These are phyloP conservation scores for Gymnogyps californianus DNA, from an alignment of 2,113 vertebrate genomes.

Conservation along the genomic window DNA sequence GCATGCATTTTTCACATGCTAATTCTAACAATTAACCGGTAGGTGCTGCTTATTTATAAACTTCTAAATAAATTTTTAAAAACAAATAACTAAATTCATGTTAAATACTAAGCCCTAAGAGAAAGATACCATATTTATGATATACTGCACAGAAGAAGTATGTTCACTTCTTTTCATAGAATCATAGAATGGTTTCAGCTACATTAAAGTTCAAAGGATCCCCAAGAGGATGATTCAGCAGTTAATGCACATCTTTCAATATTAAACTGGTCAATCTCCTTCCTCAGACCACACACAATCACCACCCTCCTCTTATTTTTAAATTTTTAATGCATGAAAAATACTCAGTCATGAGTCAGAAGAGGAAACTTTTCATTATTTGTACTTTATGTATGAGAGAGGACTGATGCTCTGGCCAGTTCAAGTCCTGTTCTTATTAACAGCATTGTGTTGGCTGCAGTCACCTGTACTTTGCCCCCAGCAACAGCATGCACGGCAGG, in stretches of 20 bases:
- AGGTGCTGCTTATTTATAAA: background rate
- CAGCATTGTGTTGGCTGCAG: background rate
- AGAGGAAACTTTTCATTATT: background rate
- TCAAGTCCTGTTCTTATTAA: background rate
- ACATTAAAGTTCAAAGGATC: background rate
- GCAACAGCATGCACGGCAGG: background rate
- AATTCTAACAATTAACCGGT: background rate
- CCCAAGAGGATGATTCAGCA: slow-evolving; percentile 14
- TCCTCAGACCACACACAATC: background rate
- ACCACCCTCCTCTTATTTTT: background rate
- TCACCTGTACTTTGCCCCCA: background rate
- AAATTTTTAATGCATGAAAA: background rate
- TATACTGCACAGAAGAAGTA: background rate
- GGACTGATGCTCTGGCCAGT: background rate
- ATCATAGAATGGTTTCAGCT: background rate
- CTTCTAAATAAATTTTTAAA: background rate
- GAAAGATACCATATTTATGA: background rate
- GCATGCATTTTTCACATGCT: background rate
- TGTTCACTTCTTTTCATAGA: background rate
- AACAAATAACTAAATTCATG: background rate
- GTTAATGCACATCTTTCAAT: background rate
- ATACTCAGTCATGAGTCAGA: background rate
- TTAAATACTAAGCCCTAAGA: background rate
- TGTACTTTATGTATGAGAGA: background rate
- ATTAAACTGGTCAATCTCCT: background rate